Conservation (phyloP, 2,888 invertebrate genomes). For the Microplitis manilae region DNA sequence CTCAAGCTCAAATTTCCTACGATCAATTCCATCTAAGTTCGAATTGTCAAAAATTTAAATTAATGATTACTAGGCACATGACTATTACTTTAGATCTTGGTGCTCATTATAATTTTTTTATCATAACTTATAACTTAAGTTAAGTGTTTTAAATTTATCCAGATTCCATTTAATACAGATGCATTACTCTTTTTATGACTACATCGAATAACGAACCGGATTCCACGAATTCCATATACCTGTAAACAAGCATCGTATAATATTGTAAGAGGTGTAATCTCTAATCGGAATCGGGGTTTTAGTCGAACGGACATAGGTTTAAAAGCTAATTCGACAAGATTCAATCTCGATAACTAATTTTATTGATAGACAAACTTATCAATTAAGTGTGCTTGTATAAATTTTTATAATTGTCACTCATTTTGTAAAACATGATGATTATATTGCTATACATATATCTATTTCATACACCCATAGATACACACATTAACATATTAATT, state of each 20-base stretch:
- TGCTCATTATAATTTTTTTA: no score
- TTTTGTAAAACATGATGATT: neutral
- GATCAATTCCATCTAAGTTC: no score
- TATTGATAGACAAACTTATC: slow-evolving; percentile 35
- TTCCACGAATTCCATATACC: slow-evolving; percentile 40
- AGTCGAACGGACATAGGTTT: slow-evolving; percentile 17
- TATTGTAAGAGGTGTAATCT: slow-evolving; percentile 36
- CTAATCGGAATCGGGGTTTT: slow-evolving; percentile 33
- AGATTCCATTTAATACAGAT: slow-evolving; percentile 7
- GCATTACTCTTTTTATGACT: neutral
- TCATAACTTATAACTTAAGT: no score
- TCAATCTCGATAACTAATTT: slow-evolving; percentile 32
- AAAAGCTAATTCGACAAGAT: slow-evolving; percentile 40
- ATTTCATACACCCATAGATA: neutral
- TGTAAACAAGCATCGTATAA: slow-evolving; percentile 36
- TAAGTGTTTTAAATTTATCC: neutral
- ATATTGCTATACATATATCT: neutral
- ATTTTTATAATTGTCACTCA: neutral
- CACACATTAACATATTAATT: no score
- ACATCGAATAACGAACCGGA: slow-evolving; percentile 20
- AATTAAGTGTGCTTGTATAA: slow-evolving; percentile 28
- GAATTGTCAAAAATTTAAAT: no score
- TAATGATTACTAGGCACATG: no score
- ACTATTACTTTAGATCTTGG: no score
- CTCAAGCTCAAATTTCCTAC: no score